Percentiles rank a stretch among this genome's conserved stretches.
These are phyloP conservation scores for Grus americana DNA, from an alignment of 2,113 vertebrate species.

Conservation along the genomic window DNA sequence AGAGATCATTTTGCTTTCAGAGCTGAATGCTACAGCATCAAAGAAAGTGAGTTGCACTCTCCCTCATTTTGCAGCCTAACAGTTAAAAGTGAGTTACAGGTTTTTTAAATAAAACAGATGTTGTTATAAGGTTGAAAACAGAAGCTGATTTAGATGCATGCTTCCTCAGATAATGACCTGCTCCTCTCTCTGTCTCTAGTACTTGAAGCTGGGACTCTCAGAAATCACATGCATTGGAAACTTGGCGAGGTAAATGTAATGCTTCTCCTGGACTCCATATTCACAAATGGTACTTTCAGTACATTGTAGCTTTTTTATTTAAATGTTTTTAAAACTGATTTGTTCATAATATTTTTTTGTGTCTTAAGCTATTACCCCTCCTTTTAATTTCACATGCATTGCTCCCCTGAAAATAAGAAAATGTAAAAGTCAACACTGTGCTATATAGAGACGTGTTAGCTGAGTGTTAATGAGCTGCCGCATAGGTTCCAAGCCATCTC, in stretches of 20 bases:
- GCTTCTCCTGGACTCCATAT: not conserved
- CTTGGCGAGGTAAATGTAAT: not conserved
- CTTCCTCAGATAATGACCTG: not conserved
- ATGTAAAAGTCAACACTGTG: constrained; percentile 65
- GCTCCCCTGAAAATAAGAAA: constrained; percentile 71
- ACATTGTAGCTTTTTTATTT: not conserved
- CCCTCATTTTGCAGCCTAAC: not conserved
- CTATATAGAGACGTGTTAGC: constrained; percentile 71
- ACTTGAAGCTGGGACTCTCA: not conserved
- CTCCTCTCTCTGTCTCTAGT: not conserved
- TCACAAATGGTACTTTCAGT: not conserved
- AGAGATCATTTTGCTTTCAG: not conserved
- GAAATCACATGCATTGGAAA: not conserved
- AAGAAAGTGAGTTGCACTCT: not conserved
- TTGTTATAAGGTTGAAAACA: not conserved
- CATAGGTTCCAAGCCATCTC: constrained; percentile 48
- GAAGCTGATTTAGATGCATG: not conserved
- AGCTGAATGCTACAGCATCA: not conserved
- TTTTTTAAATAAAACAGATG: not conserved
- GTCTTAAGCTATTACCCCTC: constrained; percentile 63
- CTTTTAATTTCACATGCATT: constrained; percentile 62
- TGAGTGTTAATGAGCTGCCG: constrained; percentile 76
- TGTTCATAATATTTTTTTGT: constrained; percentile 55
- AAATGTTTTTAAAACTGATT: not conserved
- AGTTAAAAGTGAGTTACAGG: not conserved